A percentile compares a stretch with the other conserved stretches of the same genome.
phyloP scores from a whole-genome alignment of 2,113 vertebrate genomes.

The Ochotona princeps region DNA sequence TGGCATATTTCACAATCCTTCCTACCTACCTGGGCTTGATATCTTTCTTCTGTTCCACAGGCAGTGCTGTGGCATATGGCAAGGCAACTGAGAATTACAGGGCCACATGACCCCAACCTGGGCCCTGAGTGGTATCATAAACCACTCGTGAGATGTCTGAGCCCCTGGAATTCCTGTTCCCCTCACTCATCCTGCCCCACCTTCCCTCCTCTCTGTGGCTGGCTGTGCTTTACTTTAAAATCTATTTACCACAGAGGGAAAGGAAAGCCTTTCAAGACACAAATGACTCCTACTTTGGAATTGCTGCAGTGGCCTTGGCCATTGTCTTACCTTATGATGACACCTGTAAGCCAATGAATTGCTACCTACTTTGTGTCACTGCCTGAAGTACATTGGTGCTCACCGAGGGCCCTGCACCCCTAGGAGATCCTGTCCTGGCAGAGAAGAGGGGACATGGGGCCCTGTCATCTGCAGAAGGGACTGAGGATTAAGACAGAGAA shows the following conservation, averaged over 20 bases:
- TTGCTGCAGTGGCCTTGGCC: neutral
- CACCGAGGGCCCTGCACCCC: neutral
- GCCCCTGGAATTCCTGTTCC: neutral
- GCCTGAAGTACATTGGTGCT: neutral
- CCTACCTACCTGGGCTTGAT: neutral
- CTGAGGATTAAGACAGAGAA: neutral
- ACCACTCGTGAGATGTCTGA: neutral
- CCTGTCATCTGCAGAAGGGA: neutral
- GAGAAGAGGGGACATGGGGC: neutral
- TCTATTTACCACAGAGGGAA: slow-evolving; percentile 36
- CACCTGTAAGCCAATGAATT: neutral
- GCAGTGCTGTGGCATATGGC: neutral
- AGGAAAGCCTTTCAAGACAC: slow-evolving; percentile 1
- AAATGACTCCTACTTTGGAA: neutral
- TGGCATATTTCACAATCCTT: slow-evolving; percentile 58
- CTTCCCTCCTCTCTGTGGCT: neutral
- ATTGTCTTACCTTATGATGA: neutral
- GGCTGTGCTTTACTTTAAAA: slow-evolving; percentile 60
- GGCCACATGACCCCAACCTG: neutral
- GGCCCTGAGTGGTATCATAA: slow-evolving; percentile 35
- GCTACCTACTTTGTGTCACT: neutral
- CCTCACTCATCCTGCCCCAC: neutral
- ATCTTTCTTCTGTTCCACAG: slow-evolving; percentile 58
- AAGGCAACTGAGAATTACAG: slow-evolving; percentile 25
- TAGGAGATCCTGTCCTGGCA: neutral